phyloP scores from a whole-genome alignment of 2,797 vertebrate species.

The Chromobotia macracanthus region DNA sequence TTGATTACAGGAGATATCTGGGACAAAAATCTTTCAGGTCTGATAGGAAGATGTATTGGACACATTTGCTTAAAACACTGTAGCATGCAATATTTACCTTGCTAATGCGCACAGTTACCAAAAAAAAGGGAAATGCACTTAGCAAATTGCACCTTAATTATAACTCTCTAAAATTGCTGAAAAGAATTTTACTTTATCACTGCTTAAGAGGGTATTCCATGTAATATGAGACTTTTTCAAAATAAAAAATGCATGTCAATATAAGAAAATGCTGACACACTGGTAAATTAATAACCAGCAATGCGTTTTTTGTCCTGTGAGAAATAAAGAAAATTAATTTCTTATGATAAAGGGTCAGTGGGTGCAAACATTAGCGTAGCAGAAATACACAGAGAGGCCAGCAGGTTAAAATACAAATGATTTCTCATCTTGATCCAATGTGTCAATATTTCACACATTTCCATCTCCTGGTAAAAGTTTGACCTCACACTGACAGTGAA shows the following conservation, averaged over 20 bases:
- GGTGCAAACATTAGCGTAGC: constrained; percentile 69
- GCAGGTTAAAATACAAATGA: constrained; percentile 67
- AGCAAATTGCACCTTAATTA: constrained; percentile 78
- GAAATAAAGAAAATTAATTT: constrained; percentile 78
- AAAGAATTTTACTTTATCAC: constrained; percentile 73
- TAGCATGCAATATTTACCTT: constrained; percentile 70
- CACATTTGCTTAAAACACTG: constrained; percentile 66
- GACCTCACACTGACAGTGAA: constrained; percentile 76
- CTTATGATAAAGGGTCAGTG: constrained; percentile 73
- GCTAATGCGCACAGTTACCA: constrained; percentile 76
- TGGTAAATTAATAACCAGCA: constrained; percentile 69
- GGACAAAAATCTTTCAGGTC: constrained; percentile 69
- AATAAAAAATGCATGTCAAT: constrained; percentile 66
- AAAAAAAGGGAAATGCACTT: constrained; percentile 76
- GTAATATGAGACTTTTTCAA: constrained; percentile 67
- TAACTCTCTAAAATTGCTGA: constrained; percentile 72
- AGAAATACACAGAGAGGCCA: constrained; percentile 59
- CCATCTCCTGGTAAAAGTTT: constrained; percentile 72
- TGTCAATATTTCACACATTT: constrained; percentile 71
- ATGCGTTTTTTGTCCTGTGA: constrained; percentile 62
- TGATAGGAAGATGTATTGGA: constrained; percentile 67
- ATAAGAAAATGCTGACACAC: constrained; percentile 72
- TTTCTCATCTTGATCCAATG: constrained; percentile 73
- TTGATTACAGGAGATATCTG: constrained; percentile 69
- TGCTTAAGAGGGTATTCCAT: constrained; percentile 74